Base-by-base conservation (phyloP, 2,113 vertebrate species). In the Hymenochirus boettgeri region DNA sequence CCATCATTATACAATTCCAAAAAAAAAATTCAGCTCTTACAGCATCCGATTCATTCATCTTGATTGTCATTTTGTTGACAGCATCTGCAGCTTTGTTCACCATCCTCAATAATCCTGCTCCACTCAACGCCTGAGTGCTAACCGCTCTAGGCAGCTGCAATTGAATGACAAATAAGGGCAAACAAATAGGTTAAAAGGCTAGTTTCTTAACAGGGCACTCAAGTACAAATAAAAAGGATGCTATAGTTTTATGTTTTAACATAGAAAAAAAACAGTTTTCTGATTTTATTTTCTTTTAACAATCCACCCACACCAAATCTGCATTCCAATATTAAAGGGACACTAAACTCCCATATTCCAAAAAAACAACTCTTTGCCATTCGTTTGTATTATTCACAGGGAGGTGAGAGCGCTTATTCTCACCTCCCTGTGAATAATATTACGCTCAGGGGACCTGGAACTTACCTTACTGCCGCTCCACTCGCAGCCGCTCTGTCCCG, bases 1-100 rank as follows among this genome's bases (percentile, higher is more conserved):
- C 90, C 82, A 61, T 88, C 89, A 91, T 93, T 94, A 92, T 91
- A 91, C 89, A 91, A 86, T 84, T 81, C 26, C 70, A 91, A 86
- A 91, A 42, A 42, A 71, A 91, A 86, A 91, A 92, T 89, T 89
- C 88, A 88, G 88, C 82, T 89, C 96, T 97, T 91, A 98, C 96
- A 51, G 93, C 91, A 89, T 99, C 95, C 22, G 95, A 96, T 92
- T 99, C 96, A 90, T 98, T 98, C 95, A 99, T 99, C 94, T 98
- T 99, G 92, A 99, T 97, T 89, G 96, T 99, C 96, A 99, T 99
- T 91, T 98, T 98, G 93, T 98, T 99, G 92, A 99, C 96, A 89
- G 96, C 95, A 61, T 99, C 95, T 2, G 96, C 96, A 42, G 96
- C 96, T 78, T 97, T 99, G 92, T 97, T 99, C 80, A 98, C 94